Conservation (phyloP, 64 coral and sea anemone species). For the Acropora yongei region DNA sequence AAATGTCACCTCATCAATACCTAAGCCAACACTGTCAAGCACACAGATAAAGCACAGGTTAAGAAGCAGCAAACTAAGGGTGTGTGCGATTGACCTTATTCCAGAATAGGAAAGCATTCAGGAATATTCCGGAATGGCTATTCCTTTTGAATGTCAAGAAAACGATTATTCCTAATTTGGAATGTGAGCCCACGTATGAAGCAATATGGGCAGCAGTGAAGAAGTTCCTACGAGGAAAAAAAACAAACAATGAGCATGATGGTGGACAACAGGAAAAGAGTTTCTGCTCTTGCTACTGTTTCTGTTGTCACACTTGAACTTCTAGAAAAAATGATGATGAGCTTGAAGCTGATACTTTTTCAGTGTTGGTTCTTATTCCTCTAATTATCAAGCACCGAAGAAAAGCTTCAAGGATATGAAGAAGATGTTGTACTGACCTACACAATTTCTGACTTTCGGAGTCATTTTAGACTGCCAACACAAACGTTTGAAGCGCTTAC, state of each 20-base stretch:
- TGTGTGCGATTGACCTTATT: background rate
- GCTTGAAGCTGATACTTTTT: too few species aligned
- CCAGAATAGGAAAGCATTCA: background rate
- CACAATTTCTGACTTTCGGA: background rate
- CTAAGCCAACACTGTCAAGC: too few species aligned
- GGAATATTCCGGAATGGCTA: too few species aligned
- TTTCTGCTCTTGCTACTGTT: background rate
- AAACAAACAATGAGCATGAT: background rate
- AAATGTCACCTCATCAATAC: too few species aligned
- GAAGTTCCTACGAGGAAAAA: too few species aligned
- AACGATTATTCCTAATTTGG: background rate
- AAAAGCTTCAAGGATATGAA: background rate
- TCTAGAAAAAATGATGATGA: too few species aligned
- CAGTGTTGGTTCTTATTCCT: background rate
- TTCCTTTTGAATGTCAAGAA: background rate
- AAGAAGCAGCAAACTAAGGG: background rate
- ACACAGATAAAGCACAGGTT: too few species aligned
- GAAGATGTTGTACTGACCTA: background rate
- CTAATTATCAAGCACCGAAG: background rate
- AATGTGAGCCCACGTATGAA: background rate
- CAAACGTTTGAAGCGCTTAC: slow-evolving; percentile 29
- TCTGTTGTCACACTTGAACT: background rate
- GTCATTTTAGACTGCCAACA: slow-evolving; percentile 3
- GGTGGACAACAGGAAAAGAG: background rate
- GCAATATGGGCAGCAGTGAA: background rate